Conservation (phyloP, 2,797 vertebrate species). For the Xiphorhynchus erythropygius region DNA sequence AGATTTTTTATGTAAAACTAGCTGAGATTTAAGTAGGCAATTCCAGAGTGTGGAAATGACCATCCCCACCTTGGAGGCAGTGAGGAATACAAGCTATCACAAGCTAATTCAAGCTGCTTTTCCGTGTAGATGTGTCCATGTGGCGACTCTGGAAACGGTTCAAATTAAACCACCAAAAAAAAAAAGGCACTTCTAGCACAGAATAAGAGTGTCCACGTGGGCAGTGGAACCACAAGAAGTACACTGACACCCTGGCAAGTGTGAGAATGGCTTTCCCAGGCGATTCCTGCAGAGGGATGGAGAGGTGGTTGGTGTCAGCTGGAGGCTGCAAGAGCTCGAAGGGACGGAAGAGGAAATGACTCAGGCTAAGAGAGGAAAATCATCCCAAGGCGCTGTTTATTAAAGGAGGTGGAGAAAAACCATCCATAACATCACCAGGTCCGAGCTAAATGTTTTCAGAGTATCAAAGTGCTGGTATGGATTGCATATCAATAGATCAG, state of each 20-base stretch:
- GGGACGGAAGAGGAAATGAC: conserved; percentile 55
- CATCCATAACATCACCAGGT: not conserved
- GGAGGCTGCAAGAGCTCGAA: conserved; percentile 16
- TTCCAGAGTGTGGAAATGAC: not conserved
- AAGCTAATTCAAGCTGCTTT: not conserved
- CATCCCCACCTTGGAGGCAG: not conserved
- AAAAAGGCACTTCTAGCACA: not conserved
- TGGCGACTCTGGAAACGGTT: not conserved
- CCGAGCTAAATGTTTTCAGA: not conserved
- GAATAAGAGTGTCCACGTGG: not conserved
- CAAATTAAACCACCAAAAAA: not conserved
- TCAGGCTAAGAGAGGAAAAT: conserved; percentile 55
- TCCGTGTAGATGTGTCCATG: not conserved
- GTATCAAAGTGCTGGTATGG: not conserved
- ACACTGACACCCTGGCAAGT: not conserved
- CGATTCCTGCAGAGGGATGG: not conserved
- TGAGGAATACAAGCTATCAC: not conserved
- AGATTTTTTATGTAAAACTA: not conserved
- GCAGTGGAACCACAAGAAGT: not conserved
- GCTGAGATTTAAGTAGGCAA: not conserved
- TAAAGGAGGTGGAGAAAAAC: conserved; percentile 31
- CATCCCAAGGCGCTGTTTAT: conserved; percentile 44
- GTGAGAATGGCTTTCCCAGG: not conserved
- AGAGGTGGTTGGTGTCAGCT: conserved; percentile 16
- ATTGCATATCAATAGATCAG: not conserved